Evolutionary conservation across 2,888 invertebrate genomes (phyloP).

Genomic region (Gymnocheta viridis): DNA sequence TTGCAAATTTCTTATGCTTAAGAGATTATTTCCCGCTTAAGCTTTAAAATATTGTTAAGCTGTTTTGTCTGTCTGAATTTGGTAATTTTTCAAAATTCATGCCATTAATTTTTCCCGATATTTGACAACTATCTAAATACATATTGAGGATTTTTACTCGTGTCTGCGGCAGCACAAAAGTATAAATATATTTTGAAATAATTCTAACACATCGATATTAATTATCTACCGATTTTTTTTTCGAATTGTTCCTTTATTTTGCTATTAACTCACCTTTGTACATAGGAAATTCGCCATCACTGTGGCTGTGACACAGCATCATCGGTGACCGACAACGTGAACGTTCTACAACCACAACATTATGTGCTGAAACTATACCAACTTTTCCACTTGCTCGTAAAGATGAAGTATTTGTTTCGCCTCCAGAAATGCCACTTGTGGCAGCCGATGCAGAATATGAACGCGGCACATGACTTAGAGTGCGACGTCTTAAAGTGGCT

Average conservation of each 20-base stretch:
- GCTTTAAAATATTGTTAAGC: background rate
- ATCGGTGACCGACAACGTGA: conserved; percentile 88
- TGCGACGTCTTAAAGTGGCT: conserved; percentile 77
- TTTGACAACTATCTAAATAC: too few species aligned
- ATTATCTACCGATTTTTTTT: too few species aligned
- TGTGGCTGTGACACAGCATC: conserved; percentile 93
- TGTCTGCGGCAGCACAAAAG: too few species aligned
- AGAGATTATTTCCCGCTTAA: background rate
- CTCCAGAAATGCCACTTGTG: conserved; percentile 47
- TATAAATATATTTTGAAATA: too few species aligned
- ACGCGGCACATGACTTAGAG: conserved; percentile 78
- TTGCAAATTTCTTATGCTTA: background rate
- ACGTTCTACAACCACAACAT: conserved; percentile 78
- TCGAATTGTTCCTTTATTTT: background rate
- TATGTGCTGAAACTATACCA: conserved; percentile 40
- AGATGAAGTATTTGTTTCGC: conserved; percentile 34
- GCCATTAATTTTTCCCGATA: too few species aligned
- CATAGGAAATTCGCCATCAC: conserved; percentile 92
- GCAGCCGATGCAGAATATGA: conserved; percentile 78
- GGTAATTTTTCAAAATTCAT: too few species aligned
- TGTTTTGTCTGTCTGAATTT: too few species aligned
- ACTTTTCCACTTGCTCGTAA: conserved; percentile 47
- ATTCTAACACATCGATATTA: too few species aligned
- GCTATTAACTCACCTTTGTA: conserved; percentile 86
- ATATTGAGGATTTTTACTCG: background rate